phyloP scores from a whole-genome alignment of 2,797 vertebrate genomes.

The Avahi laniger region DNA sequence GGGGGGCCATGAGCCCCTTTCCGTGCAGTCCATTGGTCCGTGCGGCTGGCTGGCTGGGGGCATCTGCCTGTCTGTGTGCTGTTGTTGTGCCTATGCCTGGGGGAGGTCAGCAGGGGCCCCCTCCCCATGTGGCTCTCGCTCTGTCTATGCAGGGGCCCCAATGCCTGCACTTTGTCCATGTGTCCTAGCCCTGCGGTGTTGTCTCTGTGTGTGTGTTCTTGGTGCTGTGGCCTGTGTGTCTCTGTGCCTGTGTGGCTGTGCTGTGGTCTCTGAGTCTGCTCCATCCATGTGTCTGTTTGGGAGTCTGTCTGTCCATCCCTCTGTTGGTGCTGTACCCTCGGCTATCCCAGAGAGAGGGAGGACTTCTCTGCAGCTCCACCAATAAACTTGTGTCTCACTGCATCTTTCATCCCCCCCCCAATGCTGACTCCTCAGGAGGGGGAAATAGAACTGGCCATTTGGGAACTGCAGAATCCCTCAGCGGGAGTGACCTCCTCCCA shows the following conservation, averaged over 20 bases:
- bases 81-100: slow-evolving; percentile 67
- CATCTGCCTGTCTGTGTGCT: slow-evolving; percentile 66
- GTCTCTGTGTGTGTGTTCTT: neutral
- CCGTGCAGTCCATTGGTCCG: neutral
- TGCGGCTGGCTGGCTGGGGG: slow-evolving; percentile 32
- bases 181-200: slow-evolving; percentile 35
- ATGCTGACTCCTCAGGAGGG: neutral
- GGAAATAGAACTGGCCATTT: neutral
- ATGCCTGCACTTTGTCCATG: slow-evolving; percentile 66
- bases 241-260: slow-evolving; percentile 71
- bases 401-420: neutral
- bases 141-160: slow-evolving; percentile 76
- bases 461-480: neutral
- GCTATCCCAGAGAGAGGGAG: slow-evolving; percentile 60
- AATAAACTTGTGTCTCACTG: slow-evolving; percentile 70
- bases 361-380: slow-evolving; percentile 28
- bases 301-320: slow-evolving; percentile 55
- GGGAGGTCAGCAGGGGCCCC: slow-evolving; percentile 66
- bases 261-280: slow-evolving; percentile 58
- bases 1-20: neutral
- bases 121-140: slow-evolving; percentile 55
- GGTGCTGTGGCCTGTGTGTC: slow-evolving; percentile 73
- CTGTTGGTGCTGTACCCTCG: slow-evolving; percentile 72
- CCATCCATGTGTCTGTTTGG: neutral
- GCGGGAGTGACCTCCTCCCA: neutral